A percentile compares a stretch with the other conserved stretches of the same genome.
phyloP scores from a whole-genome alignment of 2,113 vertebrate genomes.

The Misgurnus anguillicaudatus region DNA sequence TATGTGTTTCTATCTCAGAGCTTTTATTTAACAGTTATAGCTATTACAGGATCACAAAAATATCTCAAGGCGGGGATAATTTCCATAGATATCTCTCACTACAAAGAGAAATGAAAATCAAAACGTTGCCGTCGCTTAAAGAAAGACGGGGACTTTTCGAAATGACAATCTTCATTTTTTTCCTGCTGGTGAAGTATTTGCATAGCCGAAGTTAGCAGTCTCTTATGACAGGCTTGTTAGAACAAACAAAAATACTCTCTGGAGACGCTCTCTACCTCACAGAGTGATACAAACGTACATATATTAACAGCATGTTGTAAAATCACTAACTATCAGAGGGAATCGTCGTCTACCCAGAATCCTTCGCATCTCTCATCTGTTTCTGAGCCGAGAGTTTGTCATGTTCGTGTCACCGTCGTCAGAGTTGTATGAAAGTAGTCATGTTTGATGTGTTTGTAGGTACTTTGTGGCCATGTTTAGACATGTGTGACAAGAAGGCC shows the following conservation, averaged over 20 bases:
- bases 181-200: slow-evolving; percentile 41
- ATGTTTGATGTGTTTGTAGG: slow-evolving; percentile 27
- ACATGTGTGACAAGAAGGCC: not conserved
- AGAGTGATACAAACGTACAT: slow-evolving; percentile 48
- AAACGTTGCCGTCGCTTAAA: slow-evolving; percentile 63
- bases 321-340: slow-evolving; percentile 36
- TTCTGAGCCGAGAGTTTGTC: slow-evolving; percentile 31
- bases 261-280: slow-evolving; percentile 46
- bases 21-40: slow-evolving; percentile 67
- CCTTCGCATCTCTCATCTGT: slow-evolving; percentile 12
- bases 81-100: slow-evolving; percentile 71
- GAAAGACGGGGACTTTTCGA: slow-evolving; percentile 63
- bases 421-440: slow-evolving; percentile 23
- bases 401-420: slow-evolving; percentile 11
- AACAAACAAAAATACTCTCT: slow-evolving; percentile 51
- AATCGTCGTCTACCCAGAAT: slow-evolving; percentile 19
- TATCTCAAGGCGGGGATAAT: slow-evolving; percentile 69
- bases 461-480: not conserved
- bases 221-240: slow-evolving; percentile 51
- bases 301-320: slow-evolving; percentile 47
- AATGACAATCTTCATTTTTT: slow-evolving; percentile 66
- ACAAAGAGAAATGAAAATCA: slow-evolving; percentile 77
- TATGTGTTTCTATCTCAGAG: slow-evolving; percentile 68
- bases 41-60: slow-evolving; percentile 68
- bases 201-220: slow-evolving; percentile 48